Conservation (phyloP, 2,113 vertebrate species). For the Ceratotherium simum region DNA sequence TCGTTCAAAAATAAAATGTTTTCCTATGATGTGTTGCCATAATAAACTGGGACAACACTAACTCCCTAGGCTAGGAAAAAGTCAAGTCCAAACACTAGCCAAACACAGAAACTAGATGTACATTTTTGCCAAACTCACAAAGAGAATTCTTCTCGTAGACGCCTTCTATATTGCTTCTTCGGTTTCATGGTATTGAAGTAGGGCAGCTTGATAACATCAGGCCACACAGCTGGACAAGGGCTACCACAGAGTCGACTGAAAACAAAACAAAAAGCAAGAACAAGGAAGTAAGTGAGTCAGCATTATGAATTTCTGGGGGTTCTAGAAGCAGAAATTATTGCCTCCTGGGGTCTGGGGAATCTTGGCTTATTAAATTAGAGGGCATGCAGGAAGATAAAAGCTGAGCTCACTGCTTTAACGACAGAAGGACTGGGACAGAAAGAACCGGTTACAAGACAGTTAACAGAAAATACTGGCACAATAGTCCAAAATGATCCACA, state of each 20-base stretch:
- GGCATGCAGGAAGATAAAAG: constrained; percentile 30
- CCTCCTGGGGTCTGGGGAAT: background rate
- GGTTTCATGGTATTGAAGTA: constrained; percentile 99
- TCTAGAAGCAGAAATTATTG: constrained; percentile 55
- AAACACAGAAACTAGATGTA: background rate
- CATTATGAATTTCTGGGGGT: constrained; percentile 1
- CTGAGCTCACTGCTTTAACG: constrained; percentile 52
- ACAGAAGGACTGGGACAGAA: constrained; percentile 38
- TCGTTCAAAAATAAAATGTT: constrained; percentile 22
- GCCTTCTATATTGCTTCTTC: constrained; percentile 98
- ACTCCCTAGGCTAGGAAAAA: constrained; percentile 1
- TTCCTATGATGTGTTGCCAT: background rate
- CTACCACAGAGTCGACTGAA: constrained; percentile 96
- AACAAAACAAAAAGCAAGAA: constrained; percentile 66
- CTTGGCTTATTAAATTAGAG: constrained; percentile 50
- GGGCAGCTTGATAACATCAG: constrained; percentile 98
- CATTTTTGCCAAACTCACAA: constrained; percentile 89
- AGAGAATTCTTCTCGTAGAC: constrained; percentile 97
- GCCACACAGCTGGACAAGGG: constrained; percentile 98
- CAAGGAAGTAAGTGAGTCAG: constrained; percentile 3
- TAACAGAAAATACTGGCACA: constrained; percentile 49
- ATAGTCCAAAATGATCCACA: constrained; percentile 26
- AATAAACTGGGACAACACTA: constrained; percentile 37
- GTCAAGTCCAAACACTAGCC: background rate
- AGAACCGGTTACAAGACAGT: background rate